A percentile compares a stretch with the other conserved stretches of the same genome.
Evolutionary conservation across 2,797 vertebrate species (phyloP).

Genomic region (Chiloscyllium punctatum): DNA sequence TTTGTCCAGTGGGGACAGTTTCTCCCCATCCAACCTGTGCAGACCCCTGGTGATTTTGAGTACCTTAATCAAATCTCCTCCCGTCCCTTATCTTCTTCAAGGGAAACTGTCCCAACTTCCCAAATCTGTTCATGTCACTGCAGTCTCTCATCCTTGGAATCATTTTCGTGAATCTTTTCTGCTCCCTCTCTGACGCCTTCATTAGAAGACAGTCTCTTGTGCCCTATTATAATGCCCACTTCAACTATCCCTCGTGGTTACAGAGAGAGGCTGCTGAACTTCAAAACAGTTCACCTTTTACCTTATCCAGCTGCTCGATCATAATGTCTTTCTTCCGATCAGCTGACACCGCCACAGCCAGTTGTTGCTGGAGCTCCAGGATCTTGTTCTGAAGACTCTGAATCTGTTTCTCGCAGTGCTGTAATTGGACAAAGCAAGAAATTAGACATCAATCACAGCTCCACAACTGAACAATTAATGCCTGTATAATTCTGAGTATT

Average conservation of each 20-base stretch:
- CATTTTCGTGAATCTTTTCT: too few relatives aligned
- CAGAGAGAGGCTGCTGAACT: neutral
- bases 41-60: too few relatives aligned
- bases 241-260: neutral
- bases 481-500: neutral
- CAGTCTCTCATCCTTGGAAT: too few relatives aligned
- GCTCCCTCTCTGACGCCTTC: neutral
- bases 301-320: constrained; percentile 71
- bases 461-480: neutral
- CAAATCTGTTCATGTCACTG: too few relatives aligned
- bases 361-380: constrained; percentile 61
- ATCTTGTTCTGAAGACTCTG: constrained; percentile 58
- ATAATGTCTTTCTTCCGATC: constrained; percentile 67
- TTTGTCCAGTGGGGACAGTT: too few relatives aligned
- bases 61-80: too few relatives aligned
- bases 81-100: too few relatives aligned
- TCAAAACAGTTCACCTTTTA: constrained; percentile 39
- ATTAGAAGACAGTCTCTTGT: neutral
- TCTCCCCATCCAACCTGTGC: too few relatives aligned
- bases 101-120: too few relatives aligned
- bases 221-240: neutral
- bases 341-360: constrained; percentile 58
- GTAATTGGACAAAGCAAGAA: neutral
- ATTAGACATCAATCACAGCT: neutral
- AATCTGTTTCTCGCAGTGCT: constrained; percentile 63